Percentiles rank a stretch among this genome's conserved stretches.
Evolutionary conservation across 1,140 invertebrate genomes (phyloP).

Genomic region (Habropoda laboriosa): DNA sequence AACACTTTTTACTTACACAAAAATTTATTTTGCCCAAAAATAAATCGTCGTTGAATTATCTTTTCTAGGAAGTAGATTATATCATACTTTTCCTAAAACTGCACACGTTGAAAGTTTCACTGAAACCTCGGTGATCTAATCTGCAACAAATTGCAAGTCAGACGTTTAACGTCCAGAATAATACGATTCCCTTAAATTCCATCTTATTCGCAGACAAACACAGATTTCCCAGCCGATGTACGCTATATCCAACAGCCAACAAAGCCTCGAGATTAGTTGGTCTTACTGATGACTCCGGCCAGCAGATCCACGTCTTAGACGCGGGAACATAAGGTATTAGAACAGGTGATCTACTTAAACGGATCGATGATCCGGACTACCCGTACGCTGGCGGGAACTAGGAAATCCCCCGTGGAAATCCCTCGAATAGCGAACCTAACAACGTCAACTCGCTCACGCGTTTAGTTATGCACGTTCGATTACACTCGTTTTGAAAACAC

Average conservation of each 20-base stretch:
- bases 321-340: slow-evolving; percentile 32
- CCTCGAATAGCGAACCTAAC: not conserved
- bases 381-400: too few species aligned
- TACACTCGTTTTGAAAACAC: not conserved
- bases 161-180: too few species aligned
- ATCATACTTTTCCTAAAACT: too few species aligned
- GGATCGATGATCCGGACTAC: not conserved
- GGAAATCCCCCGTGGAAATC: slow-evolving; percentile 3
- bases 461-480: slow-evolving; percentile 12
- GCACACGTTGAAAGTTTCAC: too few species aligned
- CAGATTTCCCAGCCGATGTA: not conserved
- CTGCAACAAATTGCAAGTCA: too few species aligned
- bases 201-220: not conserved
- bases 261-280: slow-evolving; percentile 11
- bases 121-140: too few species aligned
- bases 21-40: too few species aligned
- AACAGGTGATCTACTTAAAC: slow-evolving; percentile 34
- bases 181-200: too few species aligned
- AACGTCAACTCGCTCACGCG: not conserved
- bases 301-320: slow-evolving; percentile 32
- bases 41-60: too few species aligned
- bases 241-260: not conserved
- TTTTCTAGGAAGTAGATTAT: too few species aligned
- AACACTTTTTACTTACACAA: too few species aligned
- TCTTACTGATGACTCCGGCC: not conserved